Conservation (phyloP, 1,140 invertebrate species). For the Zaprionus kolodkinae region DNA sequence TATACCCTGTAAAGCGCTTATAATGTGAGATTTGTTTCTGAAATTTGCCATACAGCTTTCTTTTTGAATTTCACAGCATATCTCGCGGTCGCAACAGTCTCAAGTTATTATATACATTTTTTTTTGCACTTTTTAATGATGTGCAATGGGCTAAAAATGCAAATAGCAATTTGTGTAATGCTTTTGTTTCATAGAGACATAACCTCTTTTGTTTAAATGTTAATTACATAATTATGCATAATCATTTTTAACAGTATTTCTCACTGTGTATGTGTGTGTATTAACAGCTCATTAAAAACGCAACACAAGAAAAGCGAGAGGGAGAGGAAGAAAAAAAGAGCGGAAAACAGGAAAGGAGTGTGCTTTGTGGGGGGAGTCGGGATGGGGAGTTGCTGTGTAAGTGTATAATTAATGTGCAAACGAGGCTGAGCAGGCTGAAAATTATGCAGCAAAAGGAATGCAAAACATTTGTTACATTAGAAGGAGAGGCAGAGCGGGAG, state of each 20-base stretch:
- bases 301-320: slow-evolving; percentile 31
- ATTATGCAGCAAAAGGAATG: slow-evolving; percentile 60
- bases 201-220: slow-evolving; percentile 82
- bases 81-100: slow-evolving; percentile 4
- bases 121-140: slow-evolving; percentile 32
- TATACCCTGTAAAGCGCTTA: neutral
- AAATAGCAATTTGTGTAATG: slow-evolving; percentile 75
- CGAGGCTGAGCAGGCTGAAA: slow-evolving; percentile 53
- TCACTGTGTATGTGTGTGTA: slow-evolving; percentile 35
- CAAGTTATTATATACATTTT: neutral
- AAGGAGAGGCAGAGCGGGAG: neutral
- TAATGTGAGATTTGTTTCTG: neutral
- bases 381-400: slow-evolving; percentile 24
- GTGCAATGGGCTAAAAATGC: slow-evolving; percentile 48
- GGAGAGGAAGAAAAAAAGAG: slow-evolving; percentile 4
- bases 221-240: slow-evolving; percentile 84
- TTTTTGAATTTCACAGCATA: neutral
- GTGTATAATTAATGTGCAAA: slow-evolving; percentile 74
- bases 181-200: slow-evolving; percentile 67
- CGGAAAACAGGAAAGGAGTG: slow-evolving; percentile 1
- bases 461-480: slow-evolving; percentile 52
- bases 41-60: neutral
- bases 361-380: neutral
- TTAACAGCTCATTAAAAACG: slow-evolving; percentile 83
- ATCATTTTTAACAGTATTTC: slow-evolving; percentile 66